Base-by-base conservation (phyloP, 2,888 invertebrate species). In the Trichogramma dendrolimi region DNA sequence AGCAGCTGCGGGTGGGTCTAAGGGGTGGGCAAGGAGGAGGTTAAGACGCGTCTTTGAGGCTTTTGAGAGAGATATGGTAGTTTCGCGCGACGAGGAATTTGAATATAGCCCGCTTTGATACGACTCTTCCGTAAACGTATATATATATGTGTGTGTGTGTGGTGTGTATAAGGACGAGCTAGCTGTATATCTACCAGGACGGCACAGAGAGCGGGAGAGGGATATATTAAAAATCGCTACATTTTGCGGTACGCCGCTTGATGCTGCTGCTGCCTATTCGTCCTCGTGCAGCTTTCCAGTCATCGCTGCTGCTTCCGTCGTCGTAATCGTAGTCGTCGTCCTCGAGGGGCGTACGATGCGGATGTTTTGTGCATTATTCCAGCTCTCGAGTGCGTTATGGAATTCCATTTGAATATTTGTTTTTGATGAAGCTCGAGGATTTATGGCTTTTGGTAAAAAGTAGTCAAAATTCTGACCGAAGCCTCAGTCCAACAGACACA, bases 101-200 rank as follows among this genome's bases (percentile, higher is more conserved):
- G 50, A 62, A 65, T 60, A 60, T 55, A 44, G 52, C 55, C 55
- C 11, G 55, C 53, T 64, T 59, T 61, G 58, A 61, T 58, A 58
- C 41, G 55, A 11, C 27, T 27, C 27, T 3, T 27, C 27, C 27
- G 27, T 27, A 27, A 27, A 27, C 27, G 27, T 27, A 27, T 2
- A 1, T 27, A 27, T 27, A 27, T 27, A 2, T 27, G 27, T 27
- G 27, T 27, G 14, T 14, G 14, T 14, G 14, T 14, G 2, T 14
- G 14, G 2, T 14, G 14, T 14, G 27, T 27, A 27, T 27, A 27
- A 2, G 27, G 27, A 27, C 27, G 27, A 27, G 27, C 27, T 27
- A 27, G 27, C 27, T 27, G 27, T 27, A 27, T 27, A 27, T 27
- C 27, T 27, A 2, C 27, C 3, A 27, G 27, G 27, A 27, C 27